These are phyloP conservation scores for Zaprionus obscuricornis DNA, from an alignment of 2,888 invertebrate species.

Conservation along the genomic window DNA sequence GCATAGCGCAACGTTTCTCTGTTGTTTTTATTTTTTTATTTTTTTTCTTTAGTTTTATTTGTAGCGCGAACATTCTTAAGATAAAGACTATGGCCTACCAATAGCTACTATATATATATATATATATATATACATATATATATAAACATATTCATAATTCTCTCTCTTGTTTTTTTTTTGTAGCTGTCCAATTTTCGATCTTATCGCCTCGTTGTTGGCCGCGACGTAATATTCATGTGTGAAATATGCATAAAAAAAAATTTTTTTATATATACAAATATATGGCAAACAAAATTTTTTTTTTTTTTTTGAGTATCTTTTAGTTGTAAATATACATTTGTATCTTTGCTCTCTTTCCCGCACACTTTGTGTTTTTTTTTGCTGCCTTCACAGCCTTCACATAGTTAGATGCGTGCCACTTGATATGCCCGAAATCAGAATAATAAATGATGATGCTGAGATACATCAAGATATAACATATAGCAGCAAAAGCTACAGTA, in stretches of 20 bases:
- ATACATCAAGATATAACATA: constrained; percentile 26
- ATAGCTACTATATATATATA: neutral
- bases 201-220: constrained; percentile 59
- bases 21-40: too few species aligned
- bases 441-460: constrained; percentile 68
- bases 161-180: constrained; percentile 25
- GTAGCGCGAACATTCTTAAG: constrained; percentile 38
- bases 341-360: too few species aligned
- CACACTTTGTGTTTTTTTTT: constrained; percentile 18
- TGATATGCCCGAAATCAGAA: constrained; percentile 72
- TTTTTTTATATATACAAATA: neutral
- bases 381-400: constrained; percentile 62
- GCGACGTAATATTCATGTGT: constrained; percentile 53
- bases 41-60: constrained; percentile 19
- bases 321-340: constrained; percentile 57
- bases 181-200: constrained; percentile 24
- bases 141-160: constrained; percentile 22
- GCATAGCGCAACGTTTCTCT: constrained; percentile 22
- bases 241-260: constrained; percentile 72
- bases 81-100: too few species aligned
- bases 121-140: constrained; percentile 12
- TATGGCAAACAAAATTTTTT: constrained; percentile 61
- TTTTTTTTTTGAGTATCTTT: constrained; percentile 56
- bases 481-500: constrained; percentile 9
- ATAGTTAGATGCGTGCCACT: constrained; percentile 76